These are phyloP conservation scores for Synanthedon formicaeformis DNA, from an alignment of 2,888 invertebrate species.

Conservation along the genomic window DNA sequence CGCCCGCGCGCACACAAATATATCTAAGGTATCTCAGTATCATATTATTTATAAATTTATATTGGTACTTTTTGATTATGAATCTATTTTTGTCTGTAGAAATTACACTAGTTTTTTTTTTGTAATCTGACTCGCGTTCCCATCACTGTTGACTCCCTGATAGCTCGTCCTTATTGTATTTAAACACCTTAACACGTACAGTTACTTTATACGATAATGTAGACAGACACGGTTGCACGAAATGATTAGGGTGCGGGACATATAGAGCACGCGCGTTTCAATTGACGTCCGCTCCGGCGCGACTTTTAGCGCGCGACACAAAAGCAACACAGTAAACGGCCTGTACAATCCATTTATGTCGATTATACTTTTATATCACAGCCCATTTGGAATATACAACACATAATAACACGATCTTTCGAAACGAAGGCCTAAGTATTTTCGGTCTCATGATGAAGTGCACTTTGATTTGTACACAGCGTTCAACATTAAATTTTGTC, in stretches of 20 bases:
- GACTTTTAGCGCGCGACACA: conserved; percentile 13
- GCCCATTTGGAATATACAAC: conserved; percentile 83
- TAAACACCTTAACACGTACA: conserved; percentile 62
- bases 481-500: conserved; percentile 57
- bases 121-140: conserved; percentile 39
- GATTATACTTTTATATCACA: conserved; percentile 78
- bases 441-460: conserved; percentile 58
- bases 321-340: conserved; percentile 63
- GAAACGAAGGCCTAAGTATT: conserved; percentile 59
- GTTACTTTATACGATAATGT: conserved; percentile 45
- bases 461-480: conserved; percentile 70
- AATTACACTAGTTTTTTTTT: conserved; percentile 63
- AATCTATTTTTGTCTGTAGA: conserved; percentile 71
- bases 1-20: conserved; percentile 13
- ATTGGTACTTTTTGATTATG: conserved; percentile 82
- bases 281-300: conserved; percentile 53
- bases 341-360: conserved; percentile 76
- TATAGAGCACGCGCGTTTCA: conserved; percentile 44
- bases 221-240: conserved; percentile 46
- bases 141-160: conserved; percentile 58
- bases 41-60: conserved; percentile 52
- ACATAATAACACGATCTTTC: conserved; percentile 62
- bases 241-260: conserved; percentile 32
- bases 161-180: conserved; percentile 47
- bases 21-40: conserved; percentile 60